These are phyloP conservation scores for Ectemnius continuus DNA, from an alignment of 2,888 invertebrate species.

Conservation along the genomic window DNA sequence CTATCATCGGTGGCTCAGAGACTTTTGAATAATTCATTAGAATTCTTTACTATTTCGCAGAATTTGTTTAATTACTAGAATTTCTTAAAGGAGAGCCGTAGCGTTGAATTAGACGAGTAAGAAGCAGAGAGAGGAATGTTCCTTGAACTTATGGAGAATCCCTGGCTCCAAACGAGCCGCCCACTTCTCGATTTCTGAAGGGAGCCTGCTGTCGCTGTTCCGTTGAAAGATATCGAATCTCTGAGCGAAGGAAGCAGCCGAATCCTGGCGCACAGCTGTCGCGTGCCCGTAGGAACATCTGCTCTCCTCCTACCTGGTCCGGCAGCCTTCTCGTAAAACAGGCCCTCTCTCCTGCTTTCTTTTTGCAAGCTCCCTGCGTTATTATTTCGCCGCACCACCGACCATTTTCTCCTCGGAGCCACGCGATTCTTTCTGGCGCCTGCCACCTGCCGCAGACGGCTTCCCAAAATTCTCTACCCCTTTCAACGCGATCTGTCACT, in stretches of 20 bases:
- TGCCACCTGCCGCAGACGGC: constrained; percentile 37
- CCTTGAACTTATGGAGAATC: neutral
- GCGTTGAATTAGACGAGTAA: neutral
- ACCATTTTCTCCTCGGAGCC: constrained; percentile 27
- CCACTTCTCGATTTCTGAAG: neutral
- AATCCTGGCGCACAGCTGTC: constrained; percentile 59
- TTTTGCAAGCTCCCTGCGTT: constrained; percentile 23
- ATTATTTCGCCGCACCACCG: constrained; percentile 49
- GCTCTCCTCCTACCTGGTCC: constrained; percentile 53
- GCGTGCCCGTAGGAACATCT: constrained; percentile 57
- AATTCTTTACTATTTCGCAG: too few species aligned
- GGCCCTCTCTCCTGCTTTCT: constrained; percentile 15
- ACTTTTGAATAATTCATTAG: too few species aligned
- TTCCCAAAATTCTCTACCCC: neutral
- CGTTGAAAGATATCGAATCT: constrained; percentile 43
- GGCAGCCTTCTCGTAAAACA: constrained; percentile 10
- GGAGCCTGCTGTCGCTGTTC: constrained; percentile 8
- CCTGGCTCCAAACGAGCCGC: neutral
- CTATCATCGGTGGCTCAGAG: too few species aligned
- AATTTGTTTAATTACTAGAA: too few species aligned
- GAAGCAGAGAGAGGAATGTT: neutral
- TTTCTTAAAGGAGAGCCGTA: too few species aligned
- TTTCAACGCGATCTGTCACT: neutral
- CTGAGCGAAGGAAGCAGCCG: constrained; percentile 31
- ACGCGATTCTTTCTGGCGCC: constrained; percentile 19